Base-by-base conservation (phyloP, 2,797 vertebrate species). In the Setipinna tenuifilis region DNA sequence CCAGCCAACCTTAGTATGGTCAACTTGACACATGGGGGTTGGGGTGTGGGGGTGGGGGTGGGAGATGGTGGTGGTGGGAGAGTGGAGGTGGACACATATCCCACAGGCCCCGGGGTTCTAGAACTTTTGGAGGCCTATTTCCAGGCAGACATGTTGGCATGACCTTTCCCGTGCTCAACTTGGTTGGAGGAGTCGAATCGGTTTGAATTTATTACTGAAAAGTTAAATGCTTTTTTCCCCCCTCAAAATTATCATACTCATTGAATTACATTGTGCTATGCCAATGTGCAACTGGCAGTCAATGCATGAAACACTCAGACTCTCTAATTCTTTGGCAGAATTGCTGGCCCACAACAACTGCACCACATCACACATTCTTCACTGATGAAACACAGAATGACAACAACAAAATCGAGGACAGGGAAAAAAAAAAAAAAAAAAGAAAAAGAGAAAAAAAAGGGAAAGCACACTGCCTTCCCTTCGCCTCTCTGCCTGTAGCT, bases 1-100 rank as follows among this genome's bases (percentile, higher is more conserved):
- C 90, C 92, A 92, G 92, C 91, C 92, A 92, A 93, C 94, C 91
- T 93, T 92, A 93, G 94, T 93, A 91, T 88, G 94, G 94, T 93
- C 94, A 94, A 93, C 93, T 82, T 78, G 87, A 82, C 65, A 28
- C 65, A 16, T 14, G 9, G 14, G 25, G 28, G 65, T 14, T 7
- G 28, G 65, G 28, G 21, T 1, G 10, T 25, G 62, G 25, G 11
- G 23, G 25, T 21, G 17, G 0, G 58, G 17, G 58, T 54, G 7
- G 50, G 50, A 3, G 50, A 48, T 48, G 50, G 50, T 54, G 50
- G n/a, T n/a, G 50, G 50, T 54, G 58, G 58, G 16, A 4, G 65
- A n/a, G 16, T 16, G 3, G 35, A 7, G 31, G 14, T 35, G 17
- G 14, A 7, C 31, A 35, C 28, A 75, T 0, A 16, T 35, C 35